Conservation (phyloP, 2,888 invertebrate genomes). For the Philaethria dido region DNA sequence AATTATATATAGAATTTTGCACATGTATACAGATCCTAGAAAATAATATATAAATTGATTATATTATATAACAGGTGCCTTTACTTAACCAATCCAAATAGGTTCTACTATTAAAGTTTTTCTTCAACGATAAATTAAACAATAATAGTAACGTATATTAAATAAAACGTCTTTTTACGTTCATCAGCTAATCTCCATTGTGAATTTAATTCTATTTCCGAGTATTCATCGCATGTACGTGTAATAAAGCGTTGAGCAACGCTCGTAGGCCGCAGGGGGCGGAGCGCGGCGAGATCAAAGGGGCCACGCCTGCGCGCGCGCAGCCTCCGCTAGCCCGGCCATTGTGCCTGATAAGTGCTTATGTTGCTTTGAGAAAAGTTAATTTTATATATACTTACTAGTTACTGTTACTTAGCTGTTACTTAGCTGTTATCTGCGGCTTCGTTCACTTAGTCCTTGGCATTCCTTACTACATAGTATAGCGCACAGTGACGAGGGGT, state of each 20-base stretch:
- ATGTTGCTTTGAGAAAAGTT: not conserved
- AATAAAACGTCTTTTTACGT: conserved; percentile 2
- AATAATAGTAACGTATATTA: not conserved
- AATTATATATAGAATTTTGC: too few species aligned
- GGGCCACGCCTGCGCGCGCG: conserved; percentile 39
- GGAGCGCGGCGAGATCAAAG: conserved; percentile 46
- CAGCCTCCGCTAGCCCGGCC: conserved; percentile 26
- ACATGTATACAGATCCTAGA: too few species aligned
- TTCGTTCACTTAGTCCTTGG: too few species aligned
- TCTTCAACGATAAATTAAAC: not conserved
- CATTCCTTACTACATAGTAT: too few species aligned
- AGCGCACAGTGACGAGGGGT: too few species aligned
- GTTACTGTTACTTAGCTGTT: too few species aligned
- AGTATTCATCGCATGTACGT: conserved; percentile 30
- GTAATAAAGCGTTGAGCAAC: conserved; percentile 24
- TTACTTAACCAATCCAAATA: too few species aligned
- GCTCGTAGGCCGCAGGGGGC: conserved; percentile 30
- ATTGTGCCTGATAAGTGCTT: conserved; percentile 11
- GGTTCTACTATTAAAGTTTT: not conserved
- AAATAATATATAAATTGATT: too few species aligned
- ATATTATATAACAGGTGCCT: too few species aligned
- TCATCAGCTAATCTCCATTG: conserved; percentile 8
- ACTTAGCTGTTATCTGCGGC: too few species aligned
- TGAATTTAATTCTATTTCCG: conserved; percentile 21
- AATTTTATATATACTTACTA: conserved; percentile 1